Percentiles rank a stretch among this genome's conserved stretches.
Evolutionary conservation across 2,113 vertebrate genomes (phyloP).

Genomic region (Terrapene triunguis): DNA sequence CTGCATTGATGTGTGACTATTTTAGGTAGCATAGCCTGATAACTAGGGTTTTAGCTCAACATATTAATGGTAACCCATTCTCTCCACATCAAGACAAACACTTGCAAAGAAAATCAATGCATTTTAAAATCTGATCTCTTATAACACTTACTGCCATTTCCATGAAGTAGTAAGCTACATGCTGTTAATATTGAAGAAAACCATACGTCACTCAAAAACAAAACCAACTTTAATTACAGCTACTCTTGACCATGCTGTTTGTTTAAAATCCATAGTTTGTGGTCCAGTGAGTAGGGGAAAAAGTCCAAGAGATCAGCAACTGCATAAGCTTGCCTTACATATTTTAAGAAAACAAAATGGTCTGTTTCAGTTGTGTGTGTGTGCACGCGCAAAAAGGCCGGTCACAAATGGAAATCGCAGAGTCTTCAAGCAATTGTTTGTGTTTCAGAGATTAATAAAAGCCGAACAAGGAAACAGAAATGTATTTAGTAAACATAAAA

Average conservation of each 20-base stretch:
- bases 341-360: neutral
- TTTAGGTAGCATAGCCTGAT: neutral
- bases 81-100: neutral
- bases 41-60: neutral
- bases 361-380: neutral
- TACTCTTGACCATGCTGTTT: neutral
- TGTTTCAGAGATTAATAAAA: neutral
- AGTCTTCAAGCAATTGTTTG: neutral
- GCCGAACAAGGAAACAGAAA: neutral
- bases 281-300: neutral
- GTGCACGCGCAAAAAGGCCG: neutral
- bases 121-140: conserved; percentile 4
- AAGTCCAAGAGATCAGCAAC: neutral
- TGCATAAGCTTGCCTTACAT: neutral
- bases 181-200: neutral
- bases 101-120: neutral
- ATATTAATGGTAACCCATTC: neutral
- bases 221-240: neutral
- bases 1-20: neutral
- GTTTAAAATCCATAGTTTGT: neutral
- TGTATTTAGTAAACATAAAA: neutral
- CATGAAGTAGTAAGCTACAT: neutral
- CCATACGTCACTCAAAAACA: neutral
- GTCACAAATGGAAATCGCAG: neutral
- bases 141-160: neutral